These are phyloP conservation scores for Cephus rjabovi DNA, from an alignment of 2,888 invertebrate species.

Conservation along the genomic window DNA sequence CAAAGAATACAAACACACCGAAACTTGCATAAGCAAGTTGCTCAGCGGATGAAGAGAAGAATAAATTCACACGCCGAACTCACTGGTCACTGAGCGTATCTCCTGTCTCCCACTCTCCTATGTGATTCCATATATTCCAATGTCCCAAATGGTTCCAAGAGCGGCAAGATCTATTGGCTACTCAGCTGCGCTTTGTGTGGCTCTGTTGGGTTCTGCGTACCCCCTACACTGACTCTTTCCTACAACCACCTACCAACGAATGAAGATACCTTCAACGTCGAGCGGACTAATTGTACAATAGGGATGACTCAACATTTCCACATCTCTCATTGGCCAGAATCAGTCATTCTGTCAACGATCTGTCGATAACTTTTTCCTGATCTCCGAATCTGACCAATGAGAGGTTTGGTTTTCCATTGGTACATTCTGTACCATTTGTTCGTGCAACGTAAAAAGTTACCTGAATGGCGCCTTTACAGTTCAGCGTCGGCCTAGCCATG, in stretches of 20 bases:
- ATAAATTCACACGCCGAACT: not conserved
- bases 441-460: too few relatives aligned
- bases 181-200: not conserved
- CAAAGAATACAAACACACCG: not conserved
- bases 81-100: not conserved
- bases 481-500: not conserved
- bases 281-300: too few relatives aligned
- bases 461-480: not conserved
- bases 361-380: too few relatives aligned
- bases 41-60: not conserved
- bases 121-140: not conserved
- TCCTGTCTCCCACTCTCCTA: not conserved
- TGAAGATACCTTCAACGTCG: too few relatives aligned
- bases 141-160: not conserved
- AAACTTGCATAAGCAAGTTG: constrained; percentile 2
- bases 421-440: too few relatives aligned
- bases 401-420: too few relatives aligned
- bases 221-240: not conserved
- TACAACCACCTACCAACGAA: not conserved
- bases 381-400: too few relatives aligned
- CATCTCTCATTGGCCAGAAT: too few relatives aligned
- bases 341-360: too few relatives aligned
- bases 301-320: too few relatives aligned
- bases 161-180: not conserved
- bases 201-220: not conserved